Evolutionary conservation across 2,797 vertebrate species (phyloP).

Genomic region (Nyctalus aviator): DNA sequence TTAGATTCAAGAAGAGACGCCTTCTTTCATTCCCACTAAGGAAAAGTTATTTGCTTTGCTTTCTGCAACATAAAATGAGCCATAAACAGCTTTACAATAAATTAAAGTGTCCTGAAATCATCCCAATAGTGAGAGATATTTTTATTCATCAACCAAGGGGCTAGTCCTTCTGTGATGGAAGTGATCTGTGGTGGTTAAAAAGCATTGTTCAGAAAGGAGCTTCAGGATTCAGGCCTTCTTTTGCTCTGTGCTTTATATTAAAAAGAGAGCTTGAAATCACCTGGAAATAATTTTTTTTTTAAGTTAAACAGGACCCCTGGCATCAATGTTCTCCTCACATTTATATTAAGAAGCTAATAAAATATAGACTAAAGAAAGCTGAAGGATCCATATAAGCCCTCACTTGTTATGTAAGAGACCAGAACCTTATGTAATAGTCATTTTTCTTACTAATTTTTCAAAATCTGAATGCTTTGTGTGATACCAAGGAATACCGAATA

Average conservation of each 20-base stretch:
- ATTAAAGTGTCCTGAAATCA: conserved; percentile 51
- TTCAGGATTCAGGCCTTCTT: conserved; percentile 52
- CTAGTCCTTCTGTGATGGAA: conserved; percentile 36
- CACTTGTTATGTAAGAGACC: conserved; percentile 71
- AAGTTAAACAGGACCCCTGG: conserved; percentile 33
- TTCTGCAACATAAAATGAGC: conserved; percentile 33
- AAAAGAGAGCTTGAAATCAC: conserved; percentile 64
- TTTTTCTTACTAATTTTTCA: conserved; percentile 83
- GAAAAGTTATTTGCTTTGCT: conserved; percentile 62
- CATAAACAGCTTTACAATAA: conserved; percentile 54
- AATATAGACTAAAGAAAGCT: conserved; percentile 71
- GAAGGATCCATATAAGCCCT: conserved; percentile 52
- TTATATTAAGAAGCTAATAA: conserved; percentile 70
- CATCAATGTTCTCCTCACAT: conserved; percentile 61
- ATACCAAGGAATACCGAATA: conserved; percentile 79
- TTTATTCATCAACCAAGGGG: conserved; percentile 52
- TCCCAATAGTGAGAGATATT: conserved; percentile 23
- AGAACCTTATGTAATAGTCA: conserved; percentile 73
- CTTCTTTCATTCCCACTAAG: conserved; percentile 37
- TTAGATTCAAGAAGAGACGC: conserved; percentile 26
- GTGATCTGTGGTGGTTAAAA: conserved; percentile 20
- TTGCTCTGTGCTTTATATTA: conserved; percentile 25
- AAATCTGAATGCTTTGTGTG: conserved; percentile 82
- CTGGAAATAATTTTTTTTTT: neutral
- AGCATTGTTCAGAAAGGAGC: conserved; percentile 38